Conservation (phyloP, 2,113 vertebrate genomes). For the Dasyurus viverrinus region DNA sequence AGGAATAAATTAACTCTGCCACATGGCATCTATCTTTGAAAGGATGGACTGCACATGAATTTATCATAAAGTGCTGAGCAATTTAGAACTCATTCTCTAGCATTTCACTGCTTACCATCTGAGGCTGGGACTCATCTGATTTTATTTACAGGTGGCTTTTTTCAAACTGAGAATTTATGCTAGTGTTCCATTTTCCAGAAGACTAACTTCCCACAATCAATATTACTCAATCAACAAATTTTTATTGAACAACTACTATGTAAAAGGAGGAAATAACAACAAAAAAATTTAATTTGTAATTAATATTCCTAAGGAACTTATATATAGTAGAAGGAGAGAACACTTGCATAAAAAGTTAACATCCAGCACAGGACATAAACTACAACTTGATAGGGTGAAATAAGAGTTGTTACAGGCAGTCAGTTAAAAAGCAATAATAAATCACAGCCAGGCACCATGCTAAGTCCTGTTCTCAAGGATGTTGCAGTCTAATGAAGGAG, state of each 20-base stretch:
- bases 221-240: background rate
- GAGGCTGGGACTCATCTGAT: background rate
- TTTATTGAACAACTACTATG: background rate
- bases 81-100: slow-evolving; percentile 29
- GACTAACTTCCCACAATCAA: background rate
- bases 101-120: background rate
- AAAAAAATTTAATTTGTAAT: background rate
- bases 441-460: background rate
- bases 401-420: background rate
- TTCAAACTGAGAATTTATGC: background rate
- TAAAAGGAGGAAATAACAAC: background rate
- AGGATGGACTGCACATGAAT: background rate
- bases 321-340: background rate
- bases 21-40: slow-evolving; percentile 23
- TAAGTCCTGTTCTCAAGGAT: background rate
- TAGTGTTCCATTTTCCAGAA: background rate
- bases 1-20: slow-evolving; percentile 48
- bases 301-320: background rate
- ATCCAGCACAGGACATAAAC: background rate
- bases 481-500: background rate
- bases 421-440: background rate
- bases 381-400: background rate
- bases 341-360: background rate
- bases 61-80: background rate
- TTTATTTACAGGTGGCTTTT: background rate